Base-by-base conservation (phyloP, 2,888 invertebrate species). In the Polydrusus cervinus region DNA sequence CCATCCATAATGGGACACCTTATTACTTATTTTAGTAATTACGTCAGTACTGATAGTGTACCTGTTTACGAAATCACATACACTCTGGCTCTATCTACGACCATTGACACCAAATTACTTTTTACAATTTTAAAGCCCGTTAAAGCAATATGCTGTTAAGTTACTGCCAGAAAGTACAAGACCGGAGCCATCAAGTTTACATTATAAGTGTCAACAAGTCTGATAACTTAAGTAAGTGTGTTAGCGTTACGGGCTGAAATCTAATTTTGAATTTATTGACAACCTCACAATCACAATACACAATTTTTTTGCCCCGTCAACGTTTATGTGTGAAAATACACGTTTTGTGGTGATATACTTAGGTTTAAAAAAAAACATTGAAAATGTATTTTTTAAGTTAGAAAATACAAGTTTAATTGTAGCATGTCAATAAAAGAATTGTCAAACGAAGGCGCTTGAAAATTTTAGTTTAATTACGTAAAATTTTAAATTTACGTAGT, bases 301-400 rank as follows among this genome's bases (percentile, higher is more conserved):
- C 57, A 60, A 60, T 38, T 60, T 30, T 34, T 60, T 11, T 38
- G 57, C 14, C 57, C 16, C 3, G 34, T 60, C 57, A 7, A 38
- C 34, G 18, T 60, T 60, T 60, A 14, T 34, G 38, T 60, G 38
- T 60, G 38, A 18, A 38, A 34, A 60, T 38, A 60, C 38, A 60
- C 57, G 57, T 60, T 55, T 60, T 60, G 30, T 60, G 57, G 57
- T 60, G 57, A 60, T 60, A 60, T 60, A 40, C 16, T 38, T 60
- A 60, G 57, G 38, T 38, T 60, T 60, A 38, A 38, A 57, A 51
- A 34, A 7, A 34, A 55, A 55, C 14, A 13, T 53, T 55, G 34
- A 13, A 34, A n/a, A 34, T 55, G n/a, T 55, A 55, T 34, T n/a
- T n/a, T n/a, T n/a, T 34, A 8, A 34, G 25, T 30, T 55, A 55